Base-by-base conservation (phyloP, 2,113 vertebrate species). In the Hymenochirus boettgeri region DNA sequence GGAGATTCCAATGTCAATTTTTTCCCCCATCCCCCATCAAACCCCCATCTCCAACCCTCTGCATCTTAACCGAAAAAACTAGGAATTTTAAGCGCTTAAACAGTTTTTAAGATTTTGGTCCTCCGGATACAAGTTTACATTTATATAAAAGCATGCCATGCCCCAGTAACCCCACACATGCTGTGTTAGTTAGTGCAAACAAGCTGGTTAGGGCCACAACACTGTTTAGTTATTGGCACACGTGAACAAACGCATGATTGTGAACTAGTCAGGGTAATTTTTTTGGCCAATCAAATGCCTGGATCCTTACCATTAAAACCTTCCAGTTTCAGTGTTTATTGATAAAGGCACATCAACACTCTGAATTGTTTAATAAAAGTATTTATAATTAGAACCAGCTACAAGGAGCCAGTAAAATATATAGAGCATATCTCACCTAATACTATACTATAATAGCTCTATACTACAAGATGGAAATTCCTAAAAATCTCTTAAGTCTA, bases 261-360 rank as follows among this genome's bases (percentile, higher is more conserved):
- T 15, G 21, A 47, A 15, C n/a, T 7, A 6, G 52, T 45, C n/a
- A 65, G 51, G 21, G 72, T 62, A 61, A 60, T 72, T n/a, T n/a
- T 76, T 79, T 75, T 73, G 88, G 77, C 88, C 82, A 88, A 84
- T 87, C 85, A 87, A 64, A 39, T 81, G 86, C 87, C 87, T 80
- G 72, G 74, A 21, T 89, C 83, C 93, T 97, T 96, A 96, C 93
- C 95, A 92, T 92, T 73, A 73, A 72, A 53, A 87, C 84, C 90
- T 85, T 85, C 86, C 89, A 84, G 81, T 80, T 66, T 90, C 91
- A 89, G 90, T 87, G 90, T 88, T 81, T 83, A 92, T 89, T 86
- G 89, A 91, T 88, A 82, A 80, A 78, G 79, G 83, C 89, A 83
- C 85, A 82, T 98, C 94, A 96, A 83, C 96, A 93, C 96, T 97